A percentile compares a stretch with the other conserved stretches of the same genome.
Conservation (phyloP, 2,888 invertebrate genomes). For the Brachyopa scutellaris region DNA sequence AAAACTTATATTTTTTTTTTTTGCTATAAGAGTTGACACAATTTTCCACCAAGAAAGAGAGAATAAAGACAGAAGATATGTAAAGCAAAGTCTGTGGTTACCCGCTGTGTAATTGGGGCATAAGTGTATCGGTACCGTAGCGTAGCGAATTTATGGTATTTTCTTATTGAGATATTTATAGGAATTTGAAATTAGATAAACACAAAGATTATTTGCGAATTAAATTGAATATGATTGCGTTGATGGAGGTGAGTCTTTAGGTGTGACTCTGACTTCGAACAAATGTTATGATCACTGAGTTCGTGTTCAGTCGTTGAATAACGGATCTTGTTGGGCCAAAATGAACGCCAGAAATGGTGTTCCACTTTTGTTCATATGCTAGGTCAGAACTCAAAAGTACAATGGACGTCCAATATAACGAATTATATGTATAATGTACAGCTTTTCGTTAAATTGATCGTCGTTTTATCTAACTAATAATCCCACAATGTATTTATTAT, state of each 20-base stretch:
- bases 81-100: constrained; percentile 56
- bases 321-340: too few species aligned
- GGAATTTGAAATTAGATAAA: neutral
- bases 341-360: too few species aligned
- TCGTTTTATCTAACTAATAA: too few species aligned
- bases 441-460: too few species aligned
- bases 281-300: neutral
- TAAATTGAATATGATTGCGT: neutral
- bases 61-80: constrained; percentile 1
- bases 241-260: neutral
- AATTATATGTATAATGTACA: too few species aligned
- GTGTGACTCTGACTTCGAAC: neutral
- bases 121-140: neutral
- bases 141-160: neutral
- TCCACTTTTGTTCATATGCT: too few species aligned
- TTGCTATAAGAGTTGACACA: constrained; percentile 32
- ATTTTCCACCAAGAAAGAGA: neutral
- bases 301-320: neutral
- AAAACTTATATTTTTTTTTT: neutral
- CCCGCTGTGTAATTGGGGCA: constrained; percentile 24
- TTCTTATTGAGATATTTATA: constrained; percentile 1
- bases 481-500: too few species aligned
- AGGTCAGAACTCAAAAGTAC: too few species aligned
- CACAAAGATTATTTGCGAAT: neutral
- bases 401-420: too few species aligned